A percentile compares a stretch with the other conserved stretches of the same genome.
Evolutionary conservation across 1,140 invertebrate genomes (phyloP).

Genomic region (Papilio polyxenes): DNA sequence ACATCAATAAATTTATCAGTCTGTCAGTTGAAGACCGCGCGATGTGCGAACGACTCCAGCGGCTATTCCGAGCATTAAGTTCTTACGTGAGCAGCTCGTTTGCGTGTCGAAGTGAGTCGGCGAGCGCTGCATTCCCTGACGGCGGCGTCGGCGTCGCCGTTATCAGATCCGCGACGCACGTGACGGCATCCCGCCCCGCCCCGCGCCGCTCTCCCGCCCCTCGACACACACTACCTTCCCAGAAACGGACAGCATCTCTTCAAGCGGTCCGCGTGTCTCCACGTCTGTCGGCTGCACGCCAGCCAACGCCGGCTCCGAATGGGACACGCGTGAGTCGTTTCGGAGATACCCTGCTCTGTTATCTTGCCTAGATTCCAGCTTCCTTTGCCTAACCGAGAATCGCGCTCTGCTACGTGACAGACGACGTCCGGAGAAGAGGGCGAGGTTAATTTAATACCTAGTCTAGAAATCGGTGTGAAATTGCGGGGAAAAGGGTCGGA

Average conservation of each 20-base stretch:
- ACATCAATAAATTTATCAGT: slow-evolving; percentile 22
- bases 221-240: slow-evolving; percentile 47
- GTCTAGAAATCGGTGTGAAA: slow-evolving; percentile 59
- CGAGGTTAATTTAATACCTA: slow-evolving; percentile 38
- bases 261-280: slow-evolving; percentile 42
- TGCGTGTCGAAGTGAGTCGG: slow-evolving; percentile 52
- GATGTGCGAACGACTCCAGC: slow-evolving; percentile 13
- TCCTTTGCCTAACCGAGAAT: slow-evolving; percentile 24
- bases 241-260: slow-evolving; percentile 50
- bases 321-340: slow-evolving; percentile 47
- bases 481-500: slow-evolving; percentile 46
- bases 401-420: neutral
- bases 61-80: slow-evolving; percentile 30
- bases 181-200: slow-evolving; percentile 62
- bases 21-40: slow-evolving; percentile 1
- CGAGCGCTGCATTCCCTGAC: slow-evolving; percentile 55
- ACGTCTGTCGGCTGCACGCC: slow-evolving; percentile 42
- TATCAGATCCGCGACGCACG: slow-evolving; percentile 68
- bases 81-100: slow-evolving; percentile 44
- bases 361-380: slow-evolving; percentile 42
- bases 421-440: neutral
- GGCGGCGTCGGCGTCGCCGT: slow-evolving; percentile 43
- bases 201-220: slow-evolving; percentile 34
- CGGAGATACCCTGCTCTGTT: slow-evolving; percentile 38
- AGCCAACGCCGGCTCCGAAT: slow-evolving; percentile 42